These are phyloP conservation scores for Gymnorhina tibicen DNA, from an alignment of 2,113 vertebrate species.

Conservation along the genomic window DNA sequence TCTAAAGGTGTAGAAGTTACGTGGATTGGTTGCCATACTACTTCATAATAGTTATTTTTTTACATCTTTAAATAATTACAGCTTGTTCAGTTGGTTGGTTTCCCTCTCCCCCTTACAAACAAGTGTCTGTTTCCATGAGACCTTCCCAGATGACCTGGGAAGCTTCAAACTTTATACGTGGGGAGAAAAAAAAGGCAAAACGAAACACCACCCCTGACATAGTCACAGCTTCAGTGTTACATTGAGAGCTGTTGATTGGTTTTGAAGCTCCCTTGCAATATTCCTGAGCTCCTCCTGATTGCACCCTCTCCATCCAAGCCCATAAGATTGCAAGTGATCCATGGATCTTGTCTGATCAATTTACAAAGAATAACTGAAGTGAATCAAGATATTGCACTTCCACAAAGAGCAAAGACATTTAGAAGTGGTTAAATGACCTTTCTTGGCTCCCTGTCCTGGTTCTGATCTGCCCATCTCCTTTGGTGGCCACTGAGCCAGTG, in stretches of 20 bases:
- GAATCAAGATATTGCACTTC: neutral
- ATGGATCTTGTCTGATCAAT: neutral
- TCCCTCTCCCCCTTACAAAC: neutral
- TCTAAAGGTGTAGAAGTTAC: conserved; percentile 62
- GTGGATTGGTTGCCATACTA: conserved; percentile 58
- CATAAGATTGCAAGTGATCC: neutral
- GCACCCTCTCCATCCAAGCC: neutral
- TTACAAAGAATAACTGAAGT: neutral
- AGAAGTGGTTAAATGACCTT: neutral
- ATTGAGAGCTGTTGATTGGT: neutral
- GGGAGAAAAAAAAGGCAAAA: neutral
- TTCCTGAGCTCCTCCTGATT: neutral
- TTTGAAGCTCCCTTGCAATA: neutral
- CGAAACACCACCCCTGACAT: neutral
- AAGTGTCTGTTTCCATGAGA: neutral
- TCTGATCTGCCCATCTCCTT: neutral
- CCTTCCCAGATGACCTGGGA: neutral
- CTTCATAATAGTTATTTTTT: conserved; percentile 49
- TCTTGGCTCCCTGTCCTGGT: neutral
- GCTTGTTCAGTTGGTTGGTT: conserved; percentile 58
- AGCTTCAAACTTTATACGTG: neutral
- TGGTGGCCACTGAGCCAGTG: neutral
- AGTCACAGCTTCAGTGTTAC: conserved; percentile 28
- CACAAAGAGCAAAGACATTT: neutral
- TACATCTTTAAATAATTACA: conserved; percentile 71